Conservation (phyloP, 2,797 vertebrate genomes). For the Antennarius maculatus region DNA sequence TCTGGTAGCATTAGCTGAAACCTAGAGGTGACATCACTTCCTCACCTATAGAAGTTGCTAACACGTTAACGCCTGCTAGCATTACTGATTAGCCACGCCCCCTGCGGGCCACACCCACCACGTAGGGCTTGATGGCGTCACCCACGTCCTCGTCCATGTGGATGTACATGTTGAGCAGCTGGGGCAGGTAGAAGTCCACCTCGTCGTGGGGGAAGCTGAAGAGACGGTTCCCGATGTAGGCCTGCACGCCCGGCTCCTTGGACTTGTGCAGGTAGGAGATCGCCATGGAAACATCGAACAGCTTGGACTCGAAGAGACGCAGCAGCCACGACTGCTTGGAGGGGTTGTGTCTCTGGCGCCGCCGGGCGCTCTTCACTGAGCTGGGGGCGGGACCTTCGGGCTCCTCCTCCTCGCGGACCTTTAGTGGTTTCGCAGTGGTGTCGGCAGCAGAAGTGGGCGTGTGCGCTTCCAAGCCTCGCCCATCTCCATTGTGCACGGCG, state of each 20-base stretch:
- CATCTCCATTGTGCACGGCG: not conserved
- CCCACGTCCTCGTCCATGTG: slow-evolving; percentile 98
- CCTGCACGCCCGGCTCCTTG: slow-evolving; percentile 95
- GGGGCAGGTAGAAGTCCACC: slow-evolving; percentile 94
- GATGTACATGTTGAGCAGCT: slow-evolving; percentile 98
- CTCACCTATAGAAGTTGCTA: too few species aligned
- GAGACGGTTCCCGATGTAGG: slow-evolving; percentile 96
- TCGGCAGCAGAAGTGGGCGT: not conserved
- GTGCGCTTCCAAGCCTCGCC: rapidly evolving
- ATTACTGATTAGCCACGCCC: too few species aligned
- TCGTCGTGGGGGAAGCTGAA: slow-evolving; percentile 91
- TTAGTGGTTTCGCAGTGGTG: slow-evolving; percentile 1
- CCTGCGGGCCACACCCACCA: slow-evolving; percentile 75
- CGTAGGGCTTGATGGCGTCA: slow-evolving; percentile 94
- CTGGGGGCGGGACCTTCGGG: slow-evolving; percentile 19
- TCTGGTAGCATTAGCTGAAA: too few species aligned
- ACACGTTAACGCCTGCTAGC: too few species aligned
- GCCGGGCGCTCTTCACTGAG: slow-evolving; percentile 81
- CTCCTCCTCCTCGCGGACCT: slow-evolving; percentile 77
- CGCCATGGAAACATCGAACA: slow-evolving; percentile 97
- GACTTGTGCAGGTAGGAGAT: slow-evolving; percentile 98
- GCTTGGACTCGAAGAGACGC: slow-evolving; percentile 94
- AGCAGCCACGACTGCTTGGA: slow-evolving; percentile 95
- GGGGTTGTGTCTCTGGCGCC: slow-evolving; percentile 86
- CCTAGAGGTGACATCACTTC: too few species aligned